Conservation (phyloP, 2,888 invertebrate genomes). For the Tenodera sinensis region DNA sequence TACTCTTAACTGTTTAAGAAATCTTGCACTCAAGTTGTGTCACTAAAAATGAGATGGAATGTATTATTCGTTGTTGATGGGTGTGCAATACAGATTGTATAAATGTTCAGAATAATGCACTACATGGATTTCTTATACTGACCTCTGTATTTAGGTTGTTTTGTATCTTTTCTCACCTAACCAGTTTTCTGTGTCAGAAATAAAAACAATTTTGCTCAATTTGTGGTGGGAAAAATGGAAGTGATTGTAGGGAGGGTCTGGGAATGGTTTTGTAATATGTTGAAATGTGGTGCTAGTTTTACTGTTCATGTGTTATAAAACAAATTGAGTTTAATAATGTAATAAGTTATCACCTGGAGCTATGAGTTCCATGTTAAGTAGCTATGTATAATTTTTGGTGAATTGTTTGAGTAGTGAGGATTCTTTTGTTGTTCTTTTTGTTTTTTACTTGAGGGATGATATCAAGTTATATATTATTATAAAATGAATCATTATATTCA, state of each 20-base stretch:
- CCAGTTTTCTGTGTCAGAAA: neutral
- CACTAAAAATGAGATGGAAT: neutral
- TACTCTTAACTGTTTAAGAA: neutral
- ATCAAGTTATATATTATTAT: neutral
- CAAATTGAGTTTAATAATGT: neutral
- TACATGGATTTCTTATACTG: neutral
- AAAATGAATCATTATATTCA: neutral
- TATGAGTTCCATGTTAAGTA: neutral
- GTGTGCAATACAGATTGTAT: neutral
- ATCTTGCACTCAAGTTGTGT: neutral
- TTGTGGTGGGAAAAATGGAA: neutral
- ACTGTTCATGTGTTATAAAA: neutral
- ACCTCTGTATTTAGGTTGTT: neutral
- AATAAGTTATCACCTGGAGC: neutral
- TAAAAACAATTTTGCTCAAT: neutral
- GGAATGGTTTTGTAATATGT: neutral
- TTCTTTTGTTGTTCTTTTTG: neutral
- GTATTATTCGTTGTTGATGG: neutral
- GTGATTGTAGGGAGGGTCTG: neutral
- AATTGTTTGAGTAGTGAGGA: neutral
- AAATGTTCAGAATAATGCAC: neutral
- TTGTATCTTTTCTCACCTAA: neutral
- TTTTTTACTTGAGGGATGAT: neutral
- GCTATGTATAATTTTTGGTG: neutral
- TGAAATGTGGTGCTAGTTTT: neutral